These are phyloP conservation scores for Neosalanx taihuensis DNA, from an alignment of 2,797 vertebrate genomes.

Conservation along the genomic window DNA sequence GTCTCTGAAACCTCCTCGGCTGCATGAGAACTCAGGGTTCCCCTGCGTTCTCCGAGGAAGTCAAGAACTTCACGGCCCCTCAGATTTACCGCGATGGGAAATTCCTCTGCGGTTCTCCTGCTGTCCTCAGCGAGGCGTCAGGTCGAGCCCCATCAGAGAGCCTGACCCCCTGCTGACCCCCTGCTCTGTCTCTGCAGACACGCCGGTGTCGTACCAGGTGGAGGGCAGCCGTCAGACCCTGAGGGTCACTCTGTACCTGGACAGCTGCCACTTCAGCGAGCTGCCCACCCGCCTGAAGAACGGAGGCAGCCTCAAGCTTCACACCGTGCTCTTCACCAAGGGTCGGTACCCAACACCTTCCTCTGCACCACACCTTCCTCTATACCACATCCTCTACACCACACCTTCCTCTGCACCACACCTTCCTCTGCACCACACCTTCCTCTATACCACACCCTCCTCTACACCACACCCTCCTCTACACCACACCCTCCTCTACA, in stretches of 20 bases:
- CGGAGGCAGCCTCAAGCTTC: slow-evolving; percentile 89
- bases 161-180: neutral
- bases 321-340: slow-evolving; percentile 90
- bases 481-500: neutral
- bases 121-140: too few relatives aligned
- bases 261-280: slow-evolving; percentile 93
- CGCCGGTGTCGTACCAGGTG: slow-evolving; percentile 87
- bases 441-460: neutral
- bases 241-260: slow-evolving; percentile 87
- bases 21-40: too few relatives aligned
- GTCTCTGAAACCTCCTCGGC: slow-evolving; percentile 3
- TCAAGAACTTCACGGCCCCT: too few relatives aligned
- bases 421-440: neutral
- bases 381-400: neutral
- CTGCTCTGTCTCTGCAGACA: slow-evolving; percentile 74
- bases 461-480: neutral
- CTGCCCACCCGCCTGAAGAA: slow-evolving; percentile 91
- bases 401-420: neutral
- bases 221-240: slow-evolving; percentile 93
- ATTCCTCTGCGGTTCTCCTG: too few relatives aligned
- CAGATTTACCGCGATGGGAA: too few relatives aligned
- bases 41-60: too few relatives aligned
- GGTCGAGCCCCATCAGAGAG: too few relatives aligned
- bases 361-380: neutral
- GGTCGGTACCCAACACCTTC: slow-evolving; percentile 66